Evolutionary conservation across 2,113 vertebrate genomes (phyloP).

Genomic region (Clarias magur): DNA sequence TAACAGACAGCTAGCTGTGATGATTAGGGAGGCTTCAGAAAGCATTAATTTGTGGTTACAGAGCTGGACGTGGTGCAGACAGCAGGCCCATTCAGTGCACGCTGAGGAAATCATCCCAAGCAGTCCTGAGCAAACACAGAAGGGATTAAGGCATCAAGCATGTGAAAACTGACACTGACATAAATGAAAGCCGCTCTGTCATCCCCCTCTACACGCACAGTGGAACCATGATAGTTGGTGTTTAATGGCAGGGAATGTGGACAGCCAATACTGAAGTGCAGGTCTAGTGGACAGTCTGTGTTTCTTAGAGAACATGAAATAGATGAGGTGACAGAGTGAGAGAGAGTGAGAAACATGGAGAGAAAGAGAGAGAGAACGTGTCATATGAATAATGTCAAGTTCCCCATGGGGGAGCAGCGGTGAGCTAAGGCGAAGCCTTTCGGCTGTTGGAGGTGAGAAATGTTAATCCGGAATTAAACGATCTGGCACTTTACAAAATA

Average conservation of each 20-base stretch:
- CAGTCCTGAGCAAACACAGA: conserved; percentile 38
- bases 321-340: neutral
- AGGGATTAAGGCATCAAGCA: conserved; percentile 56
- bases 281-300: neutral
- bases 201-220: conserved; percentile 47
- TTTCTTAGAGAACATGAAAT: conserved; percentile 2
- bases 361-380: conserved; percentile 22
- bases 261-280: neutral
- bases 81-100: conserved; percentile 26
- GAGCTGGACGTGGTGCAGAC: conserved; percentile 20
- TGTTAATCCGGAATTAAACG: conserved; percentile 77
- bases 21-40: conserved; percentile 32
- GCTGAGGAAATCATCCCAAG: conserved; percentile 33
- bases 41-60: conserved; percentile 40
- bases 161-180: conserved; percentile 55
- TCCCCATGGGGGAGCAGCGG: conserved; percentile 42
- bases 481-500: conserved; percentile 80
- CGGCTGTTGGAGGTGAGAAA: conserved; percentile 73
- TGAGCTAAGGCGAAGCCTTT: conserved; percentile 57
- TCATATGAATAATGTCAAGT: conserved; percentile 39
- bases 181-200: conserved; percentile 54
- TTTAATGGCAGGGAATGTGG: conserved; percentile 7
- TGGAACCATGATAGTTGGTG: conserved; percentile 24
- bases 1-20: conserved; percentile 25
- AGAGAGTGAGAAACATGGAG: neutral